Conservation (phyloP, 2,888 invertebrate genomes). For the Parapristionchus giblindavisi region DNA sequence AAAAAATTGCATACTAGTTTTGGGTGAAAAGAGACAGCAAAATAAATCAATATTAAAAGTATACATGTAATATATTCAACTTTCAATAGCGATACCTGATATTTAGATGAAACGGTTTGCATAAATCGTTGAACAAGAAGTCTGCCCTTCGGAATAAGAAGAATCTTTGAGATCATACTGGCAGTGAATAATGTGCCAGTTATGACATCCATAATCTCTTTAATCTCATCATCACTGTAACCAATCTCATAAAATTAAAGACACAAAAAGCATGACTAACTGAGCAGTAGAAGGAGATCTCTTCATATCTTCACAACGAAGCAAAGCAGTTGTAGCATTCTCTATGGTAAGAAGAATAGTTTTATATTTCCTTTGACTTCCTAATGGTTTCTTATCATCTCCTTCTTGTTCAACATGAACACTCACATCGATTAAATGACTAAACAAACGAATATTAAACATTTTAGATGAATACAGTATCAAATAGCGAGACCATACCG, state of each 20-base stretch:
- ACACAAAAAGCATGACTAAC: neutral
- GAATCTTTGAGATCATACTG: conserved; percentile 22
- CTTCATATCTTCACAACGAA: conserved; percentile 57
- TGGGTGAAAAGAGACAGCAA: no score
- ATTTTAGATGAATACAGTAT: neutral
- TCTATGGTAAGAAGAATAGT: conserved; percentile 63
- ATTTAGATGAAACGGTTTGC: neutral
- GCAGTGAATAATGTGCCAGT: neutral
- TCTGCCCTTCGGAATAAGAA: conserved; percentile 52
- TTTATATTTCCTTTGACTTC: conserved; percentile 50
- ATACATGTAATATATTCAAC: no score
- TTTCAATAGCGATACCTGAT: no score
- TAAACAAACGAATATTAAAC: neutral
- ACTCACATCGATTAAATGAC: conserved; percentile 33
- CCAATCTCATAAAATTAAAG: neutral
- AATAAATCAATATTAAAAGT: no score
- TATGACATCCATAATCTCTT: conserved; percentile 24
- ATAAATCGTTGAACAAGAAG: conserved; percentile 40
- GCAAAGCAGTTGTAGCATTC: conserved; percentile 52
- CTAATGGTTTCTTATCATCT: conserved; percentile 32
- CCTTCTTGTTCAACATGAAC: conserved; percentile 19
- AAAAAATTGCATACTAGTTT: no score
- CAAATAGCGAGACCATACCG: no score
- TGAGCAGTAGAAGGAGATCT: conserved; percentile 1
- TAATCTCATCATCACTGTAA: conserved; percentile 21